Percentiles rank a stretch among this genome's conserved stretches.
Evolutionary conservation across 2,888 invertebrate genomes (phyloP).

Genomic region (Drosophila bunnanda): DNA sequence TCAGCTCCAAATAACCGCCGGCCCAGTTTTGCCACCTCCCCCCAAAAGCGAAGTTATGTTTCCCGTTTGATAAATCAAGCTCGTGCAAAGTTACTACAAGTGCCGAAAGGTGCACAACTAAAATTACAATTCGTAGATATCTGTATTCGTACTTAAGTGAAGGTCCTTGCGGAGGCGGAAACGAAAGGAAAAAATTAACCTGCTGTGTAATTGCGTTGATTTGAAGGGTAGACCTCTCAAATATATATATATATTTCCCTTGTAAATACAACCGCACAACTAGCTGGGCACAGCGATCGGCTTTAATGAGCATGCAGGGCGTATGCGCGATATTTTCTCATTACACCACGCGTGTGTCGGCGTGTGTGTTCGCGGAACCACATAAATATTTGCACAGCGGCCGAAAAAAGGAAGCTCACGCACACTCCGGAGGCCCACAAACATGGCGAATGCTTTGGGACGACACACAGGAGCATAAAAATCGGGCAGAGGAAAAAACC

Average conservation of each 20-base stretch:
- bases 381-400: constrained; percentile 56
- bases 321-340: constrained; percentile 60
- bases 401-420: constrained; percentile 31
- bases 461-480: constrained; percentile 26
- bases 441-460: constrained; percentile 40
- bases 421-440: constrained; percentile 42
- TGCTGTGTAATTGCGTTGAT: constrained; percentile 54
- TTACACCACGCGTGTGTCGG: constrained; percentile 14
- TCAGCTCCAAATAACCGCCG: constrained; percentile 18
- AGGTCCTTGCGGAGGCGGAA: background rate
- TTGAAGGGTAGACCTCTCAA: background rate
- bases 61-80: constrained; percentile 4
- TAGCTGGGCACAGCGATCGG: constrained; percentile 37
- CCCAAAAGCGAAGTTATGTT: constrained; percentile 17
- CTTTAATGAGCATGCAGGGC: constrained; percentile 38
- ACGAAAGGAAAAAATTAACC: constrained; percentile 29
- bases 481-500: constrained; percentile 36
- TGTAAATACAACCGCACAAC: constrained; percentile 67
- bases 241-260: constrained; percentile 22
- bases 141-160: background rate
- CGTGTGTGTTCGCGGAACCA: constrained; percentile 31
- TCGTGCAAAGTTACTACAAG: constrained; percentile 33
- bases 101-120: constrained; percentile 24
- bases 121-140: constrained; percentile 4
- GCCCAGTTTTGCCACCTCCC: constrained; percentile 2